Evolutionary conservation across 2,797 vertebrate species (phyloP), one percentile per base, ranked within the genome.

Genomic region (Gambusia yucatana): DNA sequence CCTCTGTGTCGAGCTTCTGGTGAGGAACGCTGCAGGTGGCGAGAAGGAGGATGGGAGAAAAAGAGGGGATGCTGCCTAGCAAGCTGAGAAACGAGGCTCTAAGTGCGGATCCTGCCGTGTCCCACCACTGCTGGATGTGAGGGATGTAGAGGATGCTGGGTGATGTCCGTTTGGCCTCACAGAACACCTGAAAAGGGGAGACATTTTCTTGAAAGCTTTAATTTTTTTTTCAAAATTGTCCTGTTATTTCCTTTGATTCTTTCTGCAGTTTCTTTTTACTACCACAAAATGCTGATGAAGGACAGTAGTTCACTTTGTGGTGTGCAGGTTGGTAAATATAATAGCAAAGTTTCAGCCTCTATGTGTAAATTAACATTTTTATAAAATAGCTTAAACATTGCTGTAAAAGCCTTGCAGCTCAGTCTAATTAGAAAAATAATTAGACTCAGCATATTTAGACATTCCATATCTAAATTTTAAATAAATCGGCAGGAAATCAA

Each of bases 141-240:
- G 98, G 97, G 36, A 98, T 87, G 85, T 97, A 99, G 47, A 99
- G 82, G 81, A 99, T 95, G 84, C 97, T 98, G 67, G 97, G 98
- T 71, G 96, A 95, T 1, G 97, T 97, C 72, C 95, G 95, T 86
- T 96, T 96, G 69, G 97, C 97, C 91, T 98, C 97, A n/a, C 80
- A 57, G 67, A 81, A 88, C 59, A 88, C 73, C 88, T 87, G 81
- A 81, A 46, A 59, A 52, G 43, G 20, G 25, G 17, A 67, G 52
- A 78, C 16, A 41, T 25, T 36, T 44, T 1, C 41, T 69, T 44
- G n/a, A 13, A 70, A 44, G 25, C 25, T 43, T 28, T 39, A 9
- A 4, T 47, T 6, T 17, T 14, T 46, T 61, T 59, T 46, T 46
- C 28, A 6, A n/a, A 65, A 25, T 11, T 22, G 5, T 74, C n/a